phyloP scores from a whole-genome alignment of 2,888 invertebrate species.

The Phlogophora meticulosa region DNA sequence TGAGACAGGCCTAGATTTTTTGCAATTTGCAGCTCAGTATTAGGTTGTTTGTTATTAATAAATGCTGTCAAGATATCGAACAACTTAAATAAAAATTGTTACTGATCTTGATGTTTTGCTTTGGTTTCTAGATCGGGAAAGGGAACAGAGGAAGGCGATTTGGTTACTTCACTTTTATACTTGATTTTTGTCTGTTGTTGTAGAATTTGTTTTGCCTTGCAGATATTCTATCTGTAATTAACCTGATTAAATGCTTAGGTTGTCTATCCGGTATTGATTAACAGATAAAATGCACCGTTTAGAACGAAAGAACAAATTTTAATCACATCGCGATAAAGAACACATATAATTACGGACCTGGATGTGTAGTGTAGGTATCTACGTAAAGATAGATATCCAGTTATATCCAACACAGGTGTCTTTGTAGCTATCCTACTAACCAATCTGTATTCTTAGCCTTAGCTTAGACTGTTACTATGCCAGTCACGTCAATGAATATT shows the following conservation, averaged over 20 bases:
- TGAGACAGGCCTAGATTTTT: too few species aligned
- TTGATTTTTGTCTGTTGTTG: background rate
- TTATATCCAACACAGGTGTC: conserved; percentile 29
- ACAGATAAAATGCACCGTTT: conserved; percentile 34
- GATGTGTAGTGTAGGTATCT: conserved; percentile 7
- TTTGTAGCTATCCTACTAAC: conserved; percentile 11
- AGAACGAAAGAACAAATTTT: conserved; percentile 8
- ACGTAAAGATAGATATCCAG: conserved; percentile 29
- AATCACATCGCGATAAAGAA: conserved; percentile 12
- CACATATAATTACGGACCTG: background rate
- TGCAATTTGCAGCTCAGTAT: too few species aligned
- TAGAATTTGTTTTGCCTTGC: background rate
- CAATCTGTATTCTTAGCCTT: conserved; percentile 34
- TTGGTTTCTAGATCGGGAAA: background rate
- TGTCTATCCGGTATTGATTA: conserved; percentile 5
- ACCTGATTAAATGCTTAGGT: conserved; percentile 6
- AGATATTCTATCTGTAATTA: conserved; percentile 30
- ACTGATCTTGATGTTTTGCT: background rate
- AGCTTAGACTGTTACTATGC: conserved; percentile 37
- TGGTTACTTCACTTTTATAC: too few species aligned
- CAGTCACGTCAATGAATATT: conserved; percentile 53
- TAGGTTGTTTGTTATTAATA: too few species aligned
- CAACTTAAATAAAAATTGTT: conserved; percentile 6
- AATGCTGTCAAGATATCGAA: too few species aligned
- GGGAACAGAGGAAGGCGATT: too few species aligned